phyloP scores from a whole-genome alignment of 2,797 vertebrate species.

The Hirundo rustica region DNA sequence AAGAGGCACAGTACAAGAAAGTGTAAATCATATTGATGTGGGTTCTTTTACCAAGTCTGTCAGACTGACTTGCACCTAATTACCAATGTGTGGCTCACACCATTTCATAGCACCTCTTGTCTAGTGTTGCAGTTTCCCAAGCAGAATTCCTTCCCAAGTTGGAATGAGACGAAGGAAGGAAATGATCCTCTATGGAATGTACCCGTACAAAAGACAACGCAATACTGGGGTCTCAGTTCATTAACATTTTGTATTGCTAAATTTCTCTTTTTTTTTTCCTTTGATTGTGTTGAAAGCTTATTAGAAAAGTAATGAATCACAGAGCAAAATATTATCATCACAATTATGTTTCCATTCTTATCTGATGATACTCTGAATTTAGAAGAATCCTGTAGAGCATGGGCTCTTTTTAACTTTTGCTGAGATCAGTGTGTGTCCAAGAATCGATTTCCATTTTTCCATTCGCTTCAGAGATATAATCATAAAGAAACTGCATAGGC shows the following conservation, averaged over 20 bases:
- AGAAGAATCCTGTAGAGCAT: background rate
- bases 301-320: background rate
- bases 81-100: background rate
- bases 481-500: background rate
- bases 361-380: background rate
- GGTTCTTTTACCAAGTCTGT: background rate
- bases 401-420: background rate
- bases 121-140: background rate
- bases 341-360: background rate
- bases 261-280: background rate
- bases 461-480: background rate
- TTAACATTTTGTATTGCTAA: background rate
- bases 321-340: background rate
- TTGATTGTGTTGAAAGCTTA: background rate
- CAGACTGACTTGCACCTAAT: conserved; percentile 17
- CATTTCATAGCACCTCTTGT: background rate
- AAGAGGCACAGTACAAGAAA: background rate
- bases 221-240: background rate
- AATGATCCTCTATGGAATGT: background rate
- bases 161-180: background rate
- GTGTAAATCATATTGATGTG: background rate
- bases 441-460: background rate
- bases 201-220: background rate
- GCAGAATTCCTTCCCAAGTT: background rate
- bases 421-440: background rate